Percentiles rank a stretch among this genome's conserved stretches.
Evolutionary conservation across 2,888 invertebrate genomes (phyloP).

Genomic region (Bellardia bayeri): DNA sequence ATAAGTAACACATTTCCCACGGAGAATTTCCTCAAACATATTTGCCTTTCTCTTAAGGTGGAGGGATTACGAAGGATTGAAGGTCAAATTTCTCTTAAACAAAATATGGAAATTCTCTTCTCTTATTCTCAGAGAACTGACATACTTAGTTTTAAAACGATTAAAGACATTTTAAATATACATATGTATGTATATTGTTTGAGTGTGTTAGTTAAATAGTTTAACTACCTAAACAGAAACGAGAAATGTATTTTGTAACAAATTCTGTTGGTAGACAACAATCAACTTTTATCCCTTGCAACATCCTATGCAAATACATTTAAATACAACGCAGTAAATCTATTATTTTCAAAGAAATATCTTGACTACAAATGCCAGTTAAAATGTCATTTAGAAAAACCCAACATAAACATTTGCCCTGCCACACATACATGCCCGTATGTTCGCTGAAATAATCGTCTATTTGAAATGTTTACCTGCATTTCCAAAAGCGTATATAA

Average conservation of each 20-base stretch:
- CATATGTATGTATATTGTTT: neutral
- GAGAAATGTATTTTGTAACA: constrained; percentile 12
- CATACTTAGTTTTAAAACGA: no score
- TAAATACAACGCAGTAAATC: neutral
- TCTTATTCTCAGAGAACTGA: no score
- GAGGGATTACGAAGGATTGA: no score
- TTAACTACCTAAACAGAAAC: constrained; percentile 7
- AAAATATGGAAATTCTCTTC: no score
- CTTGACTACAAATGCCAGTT: constrained; percentile 33
- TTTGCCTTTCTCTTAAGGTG: no score
- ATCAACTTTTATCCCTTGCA: neutral
- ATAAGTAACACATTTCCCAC: neutral
- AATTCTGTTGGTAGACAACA: constrained; percentile 12
- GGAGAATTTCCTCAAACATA: neutral
- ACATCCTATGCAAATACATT: neutral
- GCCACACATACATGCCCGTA: neutral
- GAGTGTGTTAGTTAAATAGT: neutral
- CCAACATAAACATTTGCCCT: constrained; percentile 11
- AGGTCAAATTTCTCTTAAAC: neutral
- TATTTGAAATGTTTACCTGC: neutral
- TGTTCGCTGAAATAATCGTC: neutral
- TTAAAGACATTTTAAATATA: no score
- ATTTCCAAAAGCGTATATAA: constrained; percentile 31
- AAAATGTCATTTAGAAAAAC: constrained; percentile 8
- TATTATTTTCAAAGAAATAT: constrained; percentile 41